Conservation (phyloP, 2,888 invertebrate species). For the Cerceris ruficornis region DNA sequence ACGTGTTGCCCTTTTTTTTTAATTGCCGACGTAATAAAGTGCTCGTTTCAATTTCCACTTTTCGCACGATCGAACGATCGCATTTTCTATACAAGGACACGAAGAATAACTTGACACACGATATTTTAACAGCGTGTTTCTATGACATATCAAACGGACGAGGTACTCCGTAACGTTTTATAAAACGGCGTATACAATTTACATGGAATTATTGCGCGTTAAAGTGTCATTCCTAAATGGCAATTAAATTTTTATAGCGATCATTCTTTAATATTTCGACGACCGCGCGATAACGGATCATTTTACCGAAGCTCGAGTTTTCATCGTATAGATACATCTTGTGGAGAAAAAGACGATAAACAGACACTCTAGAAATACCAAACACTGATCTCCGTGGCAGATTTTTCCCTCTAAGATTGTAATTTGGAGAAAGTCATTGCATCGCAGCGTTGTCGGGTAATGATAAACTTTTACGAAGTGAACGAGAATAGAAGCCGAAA, state of each 20-base stretch:
- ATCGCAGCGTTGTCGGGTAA: conserved; percentile 21
- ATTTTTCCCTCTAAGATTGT: not conserved
- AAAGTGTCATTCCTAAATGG: conserved; percentile 15
- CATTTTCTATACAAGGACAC: not conserved
- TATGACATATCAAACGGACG: too few relatives aligned
- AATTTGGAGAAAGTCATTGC: conserved; percentile 23
- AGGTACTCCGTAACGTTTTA: not conserved
- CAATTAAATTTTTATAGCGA: conserved; percentile 15
- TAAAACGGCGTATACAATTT: not conserved
- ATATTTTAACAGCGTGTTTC: not conserved
- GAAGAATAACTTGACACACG: not conserved
- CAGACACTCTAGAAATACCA: not conserved
- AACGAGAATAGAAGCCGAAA: conserved; percentile 17
- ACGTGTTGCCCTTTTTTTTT: conserved; percentile 16
- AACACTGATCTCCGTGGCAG: not conserved
- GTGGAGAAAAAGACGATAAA: not conserved
- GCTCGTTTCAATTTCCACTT: conserved; percentile 6
- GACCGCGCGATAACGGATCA: not conserved
- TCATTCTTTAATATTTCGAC: not conserved
- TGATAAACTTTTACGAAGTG: conserved; percentile 27
- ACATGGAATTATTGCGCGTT: too few relatives aligned
- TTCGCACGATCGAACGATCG: too few relatives aligned
- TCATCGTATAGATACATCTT: not conserved
- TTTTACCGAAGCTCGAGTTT: not conserved
- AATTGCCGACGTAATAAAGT: conserved; percentile 23